phyloP scores from a whole-genome alignment of 2,888 invertebrate genomes.

The Heliconius aoede region DNA sequence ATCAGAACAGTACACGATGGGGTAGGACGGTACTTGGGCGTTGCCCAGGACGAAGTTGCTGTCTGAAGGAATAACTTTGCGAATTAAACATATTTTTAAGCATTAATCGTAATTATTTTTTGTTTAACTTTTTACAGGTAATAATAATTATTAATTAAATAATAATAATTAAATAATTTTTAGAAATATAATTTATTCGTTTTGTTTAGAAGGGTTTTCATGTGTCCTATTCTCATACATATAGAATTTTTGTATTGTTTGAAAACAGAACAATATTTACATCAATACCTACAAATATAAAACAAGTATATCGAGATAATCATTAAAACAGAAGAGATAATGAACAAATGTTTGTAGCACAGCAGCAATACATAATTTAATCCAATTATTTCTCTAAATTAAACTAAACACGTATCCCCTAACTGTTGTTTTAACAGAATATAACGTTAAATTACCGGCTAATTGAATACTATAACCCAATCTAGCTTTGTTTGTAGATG shows the following conservation, averaged over 20 bases:
- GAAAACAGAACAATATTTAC: not conserved
- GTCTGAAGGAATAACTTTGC: constrained; percentile 83
- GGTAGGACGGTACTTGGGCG: constrained; percentile 95
- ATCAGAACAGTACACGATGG: constrained; percentile 98
- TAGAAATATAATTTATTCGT: no score
- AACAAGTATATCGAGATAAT: not conserved
- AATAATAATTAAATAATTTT: no score
- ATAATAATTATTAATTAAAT: no score
- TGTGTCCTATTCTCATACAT: not conserved
- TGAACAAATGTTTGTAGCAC: not conserved
- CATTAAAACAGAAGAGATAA: not conserved
- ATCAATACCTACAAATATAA: not conserved
- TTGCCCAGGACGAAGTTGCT: constrained; percentile 98
- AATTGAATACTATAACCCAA: constrained; percentile 40
- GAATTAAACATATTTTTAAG: not conserved
- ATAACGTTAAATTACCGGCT: constrained; percentile 35
- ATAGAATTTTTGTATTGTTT: not conserved
- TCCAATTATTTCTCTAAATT: constrained; percentile 21
- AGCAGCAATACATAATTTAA: constrained; percentile 3
- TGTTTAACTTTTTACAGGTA: no score
- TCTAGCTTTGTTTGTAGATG: constrained; percentile 39
- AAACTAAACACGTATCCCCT: constrained; percentile 34
- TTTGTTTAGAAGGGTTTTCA: no score
- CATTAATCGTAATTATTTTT: no score
- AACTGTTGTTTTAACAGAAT: constrained; percentile 37